These are phyloP conservation scores for Musca domestica DNA, from an alignment of 1,140 invertebrate species.

Conservation along the genomic window DNA sequence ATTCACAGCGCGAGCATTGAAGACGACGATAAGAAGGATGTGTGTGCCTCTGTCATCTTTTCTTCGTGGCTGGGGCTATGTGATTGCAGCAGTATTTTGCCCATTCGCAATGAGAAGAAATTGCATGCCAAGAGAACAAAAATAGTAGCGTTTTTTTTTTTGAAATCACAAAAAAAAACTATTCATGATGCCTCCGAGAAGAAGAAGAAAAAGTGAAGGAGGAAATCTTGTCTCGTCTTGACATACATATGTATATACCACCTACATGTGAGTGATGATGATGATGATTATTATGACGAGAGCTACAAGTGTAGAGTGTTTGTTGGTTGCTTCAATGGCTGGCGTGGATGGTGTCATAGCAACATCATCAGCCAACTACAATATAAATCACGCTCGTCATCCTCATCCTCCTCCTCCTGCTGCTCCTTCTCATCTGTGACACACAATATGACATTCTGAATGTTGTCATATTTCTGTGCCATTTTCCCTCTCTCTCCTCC, in stretches of 20 bases:
- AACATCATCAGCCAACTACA: no score
- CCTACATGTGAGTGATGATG: neutral
- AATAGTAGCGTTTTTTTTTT: neutral
- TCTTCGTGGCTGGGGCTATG: no score
- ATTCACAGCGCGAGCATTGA: neutral
- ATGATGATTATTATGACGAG: no score
- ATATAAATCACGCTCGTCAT: neutral
- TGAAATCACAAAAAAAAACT: neutral
- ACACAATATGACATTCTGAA: neutral
- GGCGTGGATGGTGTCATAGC: no score
- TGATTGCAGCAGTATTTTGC: no score
- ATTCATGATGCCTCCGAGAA: neutral
- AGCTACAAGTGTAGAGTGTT: no score
- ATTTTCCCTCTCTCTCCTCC: neutral
- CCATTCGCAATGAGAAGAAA: no score
- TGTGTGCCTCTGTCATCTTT: no score
- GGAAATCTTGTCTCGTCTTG: slow-evolving; percentile 19
- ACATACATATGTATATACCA: slow-evolving; percentile 1
- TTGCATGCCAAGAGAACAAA: neutral
- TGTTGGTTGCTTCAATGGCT: no score
- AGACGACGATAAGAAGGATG: neutral
- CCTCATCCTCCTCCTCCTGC: neutral
- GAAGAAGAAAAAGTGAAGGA: neutral
- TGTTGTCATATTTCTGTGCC: neutral
- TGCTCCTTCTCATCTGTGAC: neutral